Evolutionary conservation across 2,113 vertebrate species (phyloP).

Genomic region (Tragelaphus buxtoni): DNA sequence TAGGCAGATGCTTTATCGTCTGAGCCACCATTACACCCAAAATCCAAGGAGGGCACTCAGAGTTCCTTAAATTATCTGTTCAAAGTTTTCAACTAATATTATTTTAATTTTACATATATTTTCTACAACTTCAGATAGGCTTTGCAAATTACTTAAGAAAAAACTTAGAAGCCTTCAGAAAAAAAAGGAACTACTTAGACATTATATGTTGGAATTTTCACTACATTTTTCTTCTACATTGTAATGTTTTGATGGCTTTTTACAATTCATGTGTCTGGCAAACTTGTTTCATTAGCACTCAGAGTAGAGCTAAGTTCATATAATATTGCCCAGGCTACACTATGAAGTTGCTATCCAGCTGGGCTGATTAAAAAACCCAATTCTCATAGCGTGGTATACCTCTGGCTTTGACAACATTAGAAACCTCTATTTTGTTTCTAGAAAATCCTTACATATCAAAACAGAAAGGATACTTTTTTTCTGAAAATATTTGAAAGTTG

Average conservation of each 20-base stretch:
- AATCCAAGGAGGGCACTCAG: background rate
- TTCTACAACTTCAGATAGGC: background rate
- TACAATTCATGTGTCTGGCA: background rate
- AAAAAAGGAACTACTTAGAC: slow-evolving; percentile 34
- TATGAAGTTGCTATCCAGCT: slow-evolving; percentile 34
- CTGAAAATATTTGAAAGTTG: background rate
- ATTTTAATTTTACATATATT: slow-evolving; percentile 27
- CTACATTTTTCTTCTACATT: slow-evolving; percentile 29
- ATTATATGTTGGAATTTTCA: background rate
- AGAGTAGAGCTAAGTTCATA: background rate
- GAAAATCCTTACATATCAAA: slow-evolving; percentile 23
- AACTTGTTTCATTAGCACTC: slow-evolving; percentile 30
- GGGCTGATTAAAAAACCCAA: slow-evolving; percentile 34
- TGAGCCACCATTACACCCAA: background rate
- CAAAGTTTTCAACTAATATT: background rate
- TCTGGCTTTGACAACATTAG: slow-evolving; percentile 44
- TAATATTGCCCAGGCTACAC: slow-evolving; percentile 9
- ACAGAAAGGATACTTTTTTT: background rate
- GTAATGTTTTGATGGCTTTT: background rate
- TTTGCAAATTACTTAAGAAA: slow-evolving; percentile 38
- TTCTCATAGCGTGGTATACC: slow-evolving; percentile 35
- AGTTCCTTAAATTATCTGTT: slow-evolving; percentile 23
- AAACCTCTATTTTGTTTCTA: background rate
- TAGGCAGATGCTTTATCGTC: background rate
- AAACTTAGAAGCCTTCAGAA: background rate